Base-by-base conservation (phyloP, 2,113 vertebrate genomes). In the Sceloporus tristichus region DNA sequence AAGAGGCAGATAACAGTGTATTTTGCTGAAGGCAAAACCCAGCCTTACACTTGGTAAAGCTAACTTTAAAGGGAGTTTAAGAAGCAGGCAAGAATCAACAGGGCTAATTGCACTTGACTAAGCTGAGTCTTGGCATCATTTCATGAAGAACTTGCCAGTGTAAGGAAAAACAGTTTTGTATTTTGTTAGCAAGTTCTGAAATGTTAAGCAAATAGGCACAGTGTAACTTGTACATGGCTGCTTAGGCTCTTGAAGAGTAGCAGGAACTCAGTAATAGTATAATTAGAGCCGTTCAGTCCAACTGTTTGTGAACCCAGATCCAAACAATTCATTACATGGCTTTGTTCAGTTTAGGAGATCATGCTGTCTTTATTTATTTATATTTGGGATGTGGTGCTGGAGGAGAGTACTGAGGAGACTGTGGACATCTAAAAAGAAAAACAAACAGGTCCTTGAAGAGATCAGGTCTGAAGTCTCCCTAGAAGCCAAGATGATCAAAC, bases 71-170 rank as follows among this genome's bases (percentile, higher is more conserved):
- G 68, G 42, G 13, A 82, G 21, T 66, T 76, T 65, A 66, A 70
- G 27, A 82, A 75, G 19, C 86, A 87, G 71, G 62, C 80, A 82
- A 66, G 54, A 76, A 65, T 82, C 40, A 82, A 87, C 73, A 82
- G 66, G 56, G 29, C 59, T 87, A 87, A 87, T 87, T 76, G 53
- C 73, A 66, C 40, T 66, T 76, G 25, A 77, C 38, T n/a, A 82
- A 76, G 79, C 6, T 70, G 42, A 53, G 21, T 9, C 42, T 53
- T 87, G 79, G 71, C 71, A 53, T 76, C 27, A 66, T 11, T 16
- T 73, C 59, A 54, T 25, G 9, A 53, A 62, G 40, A 76, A 19
- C 25, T 74, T 81, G 70, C 27, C 38, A 81, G 34, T 59, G 10
- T 74, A 62, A 59, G 59, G 25, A 25, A 62, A 21, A 85, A 34